phyloP scores from a whole-genome alignment of 2,113 vertebrate species.

The Sebastes schlegelii region DNA sequence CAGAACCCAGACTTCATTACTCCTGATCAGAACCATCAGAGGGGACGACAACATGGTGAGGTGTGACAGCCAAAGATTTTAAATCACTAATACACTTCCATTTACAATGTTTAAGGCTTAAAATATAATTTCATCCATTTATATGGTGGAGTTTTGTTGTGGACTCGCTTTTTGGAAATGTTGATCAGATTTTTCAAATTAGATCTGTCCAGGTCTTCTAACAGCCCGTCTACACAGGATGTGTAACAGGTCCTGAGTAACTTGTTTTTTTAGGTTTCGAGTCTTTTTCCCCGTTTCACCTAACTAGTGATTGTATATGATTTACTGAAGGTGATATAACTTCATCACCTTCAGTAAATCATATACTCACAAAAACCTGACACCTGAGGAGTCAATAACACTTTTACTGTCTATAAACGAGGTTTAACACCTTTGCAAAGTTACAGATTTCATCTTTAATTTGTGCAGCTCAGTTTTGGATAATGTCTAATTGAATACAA shows the following conservation, averaged over 20 bases:
- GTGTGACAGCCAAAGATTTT: not conserved
- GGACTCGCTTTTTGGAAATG: not conserved
- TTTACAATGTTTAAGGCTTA: not conserved
- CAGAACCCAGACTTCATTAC: slow-evolving; percentile 97
- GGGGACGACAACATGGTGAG: not conserved
- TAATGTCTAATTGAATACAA: not conserved
- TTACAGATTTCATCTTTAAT: not conserved
- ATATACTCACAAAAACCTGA: not conserved
- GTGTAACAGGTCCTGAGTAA: not conserved
- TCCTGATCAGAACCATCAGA: slow-evolving; percentile 84
- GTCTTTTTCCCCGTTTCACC: not conserved
- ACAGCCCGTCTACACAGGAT: not conserved
- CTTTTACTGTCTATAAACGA: not conserved
- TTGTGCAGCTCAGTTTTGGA: not conserved
- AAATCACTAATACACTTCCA: not conserved
- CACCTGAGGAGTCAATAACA: not conserved
- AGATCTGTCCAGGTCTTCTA: not conserved
- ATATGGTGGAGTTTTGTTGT: not conserved
- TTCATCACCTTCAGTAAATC: not conserved
- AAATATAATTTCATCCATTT: not conserved
- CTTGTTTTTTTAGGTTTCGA: not conserved
- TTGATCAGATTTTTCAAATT: not conserved
- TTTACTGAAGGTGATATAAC: not conserved
- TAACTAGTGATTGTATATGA: not conserved
- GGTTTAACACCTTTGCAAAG: not conserved